Evolutionary conservation across 1,140 invertebrate species (phyloP), one percentile per base, ranked within the genome.

Genomic region (Trachelipus rathkii): DNA sequence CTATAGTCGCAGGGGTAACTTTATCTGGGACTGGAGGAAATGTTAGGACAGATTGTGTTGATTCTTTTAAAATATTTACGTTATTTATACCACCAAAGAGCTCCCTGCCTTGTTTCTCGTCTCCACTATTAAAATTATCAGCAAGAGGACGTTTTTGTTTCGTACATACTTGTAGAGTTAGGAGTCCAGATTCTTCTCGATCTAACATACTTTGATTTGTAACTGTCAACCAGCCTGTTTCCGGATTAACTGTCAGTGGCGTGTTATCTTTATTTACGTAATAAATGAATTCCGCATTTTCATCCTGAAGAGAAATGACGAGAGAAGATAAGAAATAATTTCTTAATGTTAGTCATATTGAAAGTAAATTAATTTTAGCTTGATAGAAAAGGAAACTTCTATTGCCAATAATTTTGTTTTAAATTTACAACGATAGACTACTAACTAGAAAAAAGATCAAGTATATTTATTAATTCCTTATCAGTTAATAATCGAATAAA

Each of bases 211-310:
- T 89, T 84, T 94, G 89, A 82, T 87, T 91, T 46, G 89, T 88
- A 15, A 95, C 94, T 0, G 92, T 94, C 6, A 95, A 87, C 93
- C 93, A 95, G 0, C 94, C 94, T 7, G 89, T 90, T 74, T 88
- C 85, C 0, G 90, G 87, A 78, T 95, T 92, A 21, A 95, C 91
- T 11, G 88, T 88, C 83, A 95, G 95, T 0, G 93, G 92, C 7
- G 90, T 91, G 15, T 87, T 88, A 0, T 88, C 87, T 82, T 94
- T 93, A 11, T 89, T 88, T 0, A 95, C 84, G 78, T 92, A 89
- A 83, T 94, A 95, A 0, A 87, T 88, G 82, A 95, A 95, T 80
- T 93, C 90, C 0, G 90, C 91, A 84, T 95, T 95, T 75, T 93
- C 92, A 0, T 90, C 92, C 86, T 88, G 83, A 73, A 71, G 45